A percentile compares a stretch with the other conserved stretches of the same genome.
These are phyloP conservation scores for Taenioides sp. DNA, from an alignment of 2,797 vertebrate species.

Conservation along the genomic window DNA sequence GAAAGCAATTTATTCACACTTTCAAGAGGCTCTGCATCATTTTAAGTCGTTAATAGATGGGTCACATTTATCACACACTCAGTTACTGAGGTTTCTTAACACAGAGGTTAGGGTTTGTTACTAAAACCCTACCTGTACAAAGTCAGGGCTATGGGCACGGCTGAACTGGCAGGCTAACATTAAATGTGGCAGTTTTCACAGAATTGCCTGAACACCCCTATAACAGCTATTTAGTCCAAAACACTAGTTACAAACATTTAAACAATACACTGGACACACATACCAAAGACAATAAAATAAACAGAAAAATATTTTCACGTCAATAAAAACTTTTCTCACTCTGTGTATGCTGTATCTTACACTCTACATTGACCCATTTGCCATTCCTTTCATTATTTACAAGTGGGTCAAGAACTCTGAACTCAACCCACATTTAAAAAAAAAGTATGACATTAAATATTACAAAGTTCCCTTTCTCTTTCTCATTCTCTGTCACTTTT, in stretches of 20 bases:
- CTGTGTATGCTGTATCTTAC: slow-evolving; percentile 50
- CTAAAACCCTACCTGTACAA: slow-evolving; percentile 39
- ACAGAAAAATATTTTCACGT: slow-evolving; percentile 19
- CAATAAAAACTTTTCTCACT: slow-evolving; percentile 36
- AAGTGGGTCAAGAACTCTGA: slow-evolving; percentile 81
- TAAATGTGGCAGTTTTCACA: slow-evolving; percentile 28
- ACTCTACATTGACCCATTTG: slow-evolving; percentile 68
- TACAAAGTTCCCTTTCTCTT: slow-evolving; percentile 51
- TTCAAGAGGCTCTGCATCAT: slow-evolving; percentile 16
- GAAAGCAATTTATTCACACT: slow-evolving; percentile 21
- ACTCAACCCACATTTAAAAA: slow-evolving; percentile 59
- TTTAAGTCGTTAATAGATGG: slow-evolving; percentile 42
- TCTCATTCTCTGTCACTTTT: slow-evolving; percentile 45
- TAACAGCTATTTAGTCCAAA: slow-evolving; percentile 38
- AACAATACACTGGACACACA: slow-evolving; percentile 18
- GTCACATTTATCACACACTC: slow-evolving; percentile 37
- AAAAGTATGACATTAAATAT: slow-evolving; percentile 43
- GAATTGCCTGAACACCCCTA: slow-evolving; percentile 31
- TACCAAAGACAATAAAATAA: slow-evolving; percentile 12
- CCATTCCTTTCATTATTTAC: slow-evolving; percentile 65
- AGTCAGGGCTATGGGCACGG: slow-evolving; percentile 25
- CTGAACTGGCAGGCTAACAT: slow-evolving; percentile 22
- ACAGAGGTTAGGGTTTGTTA: slow-evolving; percentile 18
- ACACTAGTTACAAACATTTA: slow-evolving; percentile 20
- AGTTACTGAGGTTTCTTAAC: slow-evolving; percentile 36